These are phyloP conservation scores for Amblyornis subalaris DNA, from an alignment of 2,113 vertebrate species.

Conservation along the genomic window DNA sequence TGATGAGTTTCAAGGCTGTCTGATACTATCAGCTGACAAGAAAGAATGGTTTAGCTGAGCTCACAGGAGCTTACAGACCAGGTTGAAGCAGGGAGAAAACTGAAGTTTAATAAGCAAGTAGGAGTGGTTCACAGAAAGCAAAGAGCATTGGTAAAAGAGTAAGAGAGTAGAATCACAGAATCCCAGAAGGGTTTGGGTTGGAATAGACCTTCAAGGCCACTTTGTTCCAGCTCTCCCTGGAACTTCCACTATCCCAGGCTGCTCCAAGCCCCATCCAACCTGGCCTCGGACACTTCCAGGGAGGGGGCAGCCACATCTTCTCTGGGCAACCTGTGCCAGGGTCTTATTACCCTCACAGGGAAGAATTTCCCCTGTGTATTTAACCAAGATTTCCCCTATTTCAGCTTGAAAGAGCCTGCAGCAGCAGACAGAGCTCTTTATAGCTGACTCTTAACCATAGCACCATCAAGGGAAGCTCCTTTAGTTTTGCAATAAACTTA, in stretches of 20 bases:
- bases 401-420: not conserved
- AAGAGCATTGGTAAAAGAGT: not conserved
- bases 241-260: accelerated
- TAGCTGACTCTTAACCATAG: not conserved
- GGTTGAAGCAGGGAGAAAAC: not conserved
- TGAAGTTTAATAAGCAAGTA: not conserved
- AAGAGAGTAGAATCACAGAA: not conserved
- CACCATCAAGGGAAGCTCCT: not conserved
- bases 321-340: not conserved
- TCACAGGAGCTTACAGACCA: not conserved
- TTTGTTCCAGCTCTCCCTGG: not conserved
- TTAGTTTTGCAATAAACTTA: not conserved
- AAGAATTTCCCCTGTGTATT: too few species aligned
- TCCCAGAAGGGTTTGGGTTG: not conserved
- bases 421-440: not conserved
- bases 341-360: not conserved
- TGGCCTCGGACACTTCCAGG: not conserved
- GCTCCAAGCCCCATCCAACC: accelerated
- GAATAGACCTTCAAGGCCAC: not conserved
- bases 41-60: not conserved
- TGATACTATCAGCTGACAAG: not conserved
- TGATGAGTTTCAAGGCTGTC: not conserved
- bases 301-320: not conserved
- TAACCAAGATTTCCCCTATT: not conserved
- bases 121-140: not conserved